A percentile compares a stretch with the other conserved stretches of the same genome.
phyloP scores from a whole-genome alignment of 2,797 vertebrate genomes.

The Leptoclinus maculatus region DNA sequence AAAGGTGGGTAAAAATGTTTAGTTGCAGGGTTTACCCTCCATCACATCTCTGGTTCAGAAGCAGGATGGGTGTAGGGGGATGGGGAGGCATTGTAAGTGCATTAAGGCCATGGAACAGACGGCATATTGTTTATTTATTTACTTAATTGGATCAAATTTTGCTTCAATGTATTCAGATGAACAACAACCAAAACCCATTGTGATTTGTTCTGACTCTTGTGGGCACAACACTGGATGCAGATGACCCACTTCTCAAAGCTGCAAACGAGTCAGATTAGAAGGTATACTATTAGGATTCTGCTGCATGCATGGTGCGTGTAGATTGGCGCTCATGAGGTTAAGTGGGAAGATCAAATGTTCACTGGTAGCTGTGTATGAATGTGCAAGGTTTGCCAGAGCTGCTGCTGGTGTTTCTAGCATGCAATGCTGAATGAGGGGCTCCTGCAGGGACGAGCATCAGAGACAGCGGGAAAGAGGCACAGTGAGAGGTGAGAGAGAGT shows the following conservation, averaged over 20 bases:
- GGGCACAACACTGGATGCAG: constrained; percentile 37
- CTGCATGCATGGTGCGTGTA: background rate
- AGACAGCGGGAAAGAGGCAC: constrained; percentile 34
- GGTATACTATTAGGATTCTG: constrained; percentile 33
- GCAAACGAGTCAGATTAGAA: constrained; percentile 53
- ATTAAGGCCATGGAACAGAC: constrained; percentile 81
- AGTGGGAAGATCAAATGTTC: constrained; percentile 55
- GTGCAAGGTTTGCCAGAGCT: constrained; percentile 49
- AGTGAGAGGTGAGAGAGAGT: constrained; percentile 15
- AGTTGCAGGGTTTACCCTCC: constrained; percentile 51
- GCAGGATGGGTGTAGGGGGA: constrained; percentile 52
- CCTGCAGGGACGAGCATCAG: constrained; percentile 54
- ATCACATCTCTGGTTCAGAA: constrained; percentile 44
- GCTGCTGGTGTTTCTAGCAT: constrained; percentile 56
- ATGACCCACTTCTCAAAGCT: constrained; percentile 62
- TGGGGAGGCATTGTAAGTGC: constrained; percentile 77
- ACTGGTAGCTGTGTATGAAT: constrained; percentile 52
- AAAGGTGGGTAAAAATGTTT: constrained; percentile 46
- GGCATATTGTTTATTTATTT: constrained; percentile 87
- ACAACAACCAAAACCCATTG: constrained; percentile 71
- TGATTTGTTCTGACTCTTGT: constrained; percentile 71
- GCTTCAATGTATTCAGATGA: constrained; percentile 76
- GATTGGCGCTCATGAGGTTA: constrained; percentile 34
- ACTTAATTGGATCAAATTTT: constrained; percentile 83
- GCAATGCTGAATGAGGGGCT: constrained; percentile 42